Evolutionary conservation across 64 coral and sea anemone genomes (phyloP).

Genomic region (Pocillopora damicornis): DNA sequence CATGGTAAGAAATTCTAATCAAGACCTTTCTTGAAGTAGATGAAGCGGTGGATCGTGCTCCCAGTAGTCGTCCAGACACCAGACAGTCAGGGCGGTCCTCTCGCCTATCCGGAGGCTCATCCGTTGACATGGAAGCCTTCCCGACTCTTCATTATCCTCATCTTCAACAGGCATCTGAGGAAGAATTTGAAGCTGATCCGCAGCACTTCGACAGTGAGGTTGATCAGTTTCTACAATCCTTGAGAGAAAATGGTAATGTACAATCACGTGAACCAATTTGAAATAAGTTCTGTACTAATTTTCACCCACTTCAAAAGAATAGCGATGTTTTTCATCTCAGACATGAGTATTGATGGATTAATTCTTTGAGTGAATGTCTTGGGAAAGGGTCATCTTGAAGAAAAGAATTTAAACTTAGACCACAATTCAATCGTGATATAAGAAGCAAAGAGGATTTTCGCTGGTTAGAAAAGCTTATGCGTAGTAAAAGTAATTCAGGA

Average conservation of each 20-base stretch:
- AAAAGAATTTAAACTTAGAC: no score
- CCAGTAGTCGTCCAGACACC: slow-evolving; percentile 5
- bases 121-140: not conserved
- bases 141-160: not conserved
- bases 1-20: no score
- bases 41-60: not conserved
- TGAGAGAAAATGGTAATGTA: slow-evolving; percentile 9
- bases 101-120: slow-evolving; percentile 3
- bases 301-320: no score
- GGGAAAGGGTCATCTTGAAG: no score
- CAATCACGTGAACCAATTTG: not conserved
- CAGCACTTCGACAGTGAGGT: slow-evolving; percentile 23
- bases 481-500: no score
- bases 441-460: no score
- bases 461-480: no score
- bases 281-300: no score
- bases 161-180: not conserved
- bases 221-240: slow-evolving; percentile 25
- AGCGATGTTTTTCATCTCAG: no score
- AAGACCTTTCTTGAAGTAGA: not conserved
- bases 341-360: no score
- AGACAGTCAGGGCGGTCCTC: slow-evolving; percentile 13
- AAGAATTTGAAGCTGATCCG: slow-evolving; percentile 9
- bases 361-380: no score
- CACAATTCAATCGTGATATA: no score